Base-by-base conservation (phyloP, 2,113 vertebrate genomes). In the Saccopteryx bilineata region DNA sequence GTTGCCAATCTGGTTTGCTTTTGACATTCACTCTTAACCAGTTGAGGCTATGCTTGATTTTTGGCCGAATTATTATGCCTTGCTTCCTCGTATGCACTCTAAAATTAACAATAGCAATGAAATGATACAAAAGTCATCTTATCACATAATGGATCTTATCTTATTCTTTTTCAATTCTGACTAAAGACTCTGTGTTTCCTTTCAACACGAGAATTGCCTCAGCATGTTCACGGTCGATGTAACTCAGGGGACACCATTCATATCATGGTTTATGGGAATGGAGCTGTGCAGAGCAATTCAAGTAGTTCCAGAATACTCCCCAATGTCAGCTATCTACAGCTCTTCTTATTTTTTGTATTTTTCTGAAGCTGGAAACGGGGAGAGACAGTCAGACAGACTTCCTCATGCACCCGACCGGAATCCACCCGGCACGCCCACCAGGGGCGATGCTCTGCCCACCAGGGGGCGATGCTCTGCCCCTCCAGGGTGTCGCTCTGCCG, bases 1-100 rank as follows among this genome's bases (percentile, higher is more conserved):
- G 92, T 95, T 26, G 50, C 68, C 31, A 15, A 78, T 95, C 76
- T 14, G 75, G 48, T 91, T 87, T 87, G 5, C 9, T 95, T 78
- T 10, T 11, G 17, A 84, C 88, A 78, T 68, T 76, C 24, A 50
- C 65, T 58, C 65, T 69, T 78, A 87, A 84, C n/a, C 39, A 9
- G 0, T 72, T 52, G 92, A 93, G 21, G 24, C 23, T 56, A 3
- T 52, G 3, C 11, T 87, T 87, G 58, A 92, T n/a, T 88, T 83
- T 58, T n/a, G 48, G 33, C 46, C 72, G 48, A 63, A 39, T 63
- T 23, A 21, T 79, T 58, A 39, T 74, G 48, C 48, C 18, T 54
- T 54, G 54, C 71, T 85, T 33, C 52, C 54, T 76, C 39, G 24
- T 90, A 5, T 28, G 33, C 18, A 72, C 33, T 71, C 84, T 89